Evolutionary conservation across 92 coral and sea anemone species (phyloP), one percentile per base, ranked within the genome.

Genomic region (Actinernus sp.): DNA sequence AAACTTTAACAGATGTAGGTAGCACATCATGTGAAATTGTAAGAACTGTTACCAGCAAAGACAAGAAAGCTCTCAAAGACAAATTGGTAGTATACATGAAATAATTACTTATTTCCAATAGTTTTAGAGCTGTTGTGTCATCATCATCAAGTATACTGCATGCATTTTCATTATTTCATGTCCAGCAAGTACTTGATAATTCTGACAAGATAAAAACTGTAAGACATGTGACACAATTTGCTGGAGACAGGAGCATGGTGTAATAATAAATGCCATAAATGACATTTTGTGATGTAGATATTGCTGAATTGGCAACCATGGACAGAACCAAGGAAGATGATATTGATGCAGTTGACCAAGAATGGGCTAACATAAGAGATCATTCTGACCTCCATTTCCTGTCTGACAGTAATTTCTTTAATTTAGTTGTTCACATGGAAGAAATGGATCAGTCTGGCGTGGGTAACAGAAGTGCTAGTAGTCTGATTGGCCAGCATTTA

Each of bases 111-210:
- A 18, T 37, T 14, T 28, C 26, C 30, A 37, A 26, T 52, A 26
- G 33, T 9, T 37, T 26, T 26, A 37, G 59, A 52, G 36, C 59
- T 52, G 59, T 52, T 24, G 59, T 52, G 17, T 62, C 60, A n/a
- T n/a, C n/a, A n/a, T n/a, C n/a, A n/a, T 55, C 82, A 31, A 74
- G 73, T 63, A 26, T 62, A 26, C 45, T 74, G 41, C 37, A 62
- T 47, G 73, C 62, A 33, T 74, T 74, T 55, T 60, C 65, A 3
- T 60, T 24, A 30, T 63, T 74, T 55, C 73, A 62, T 32, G 45
- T 74, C 37, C 54, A 74, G 45, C 82, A 74, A 63, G 73, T 63
- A 28, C 27, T 74, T 40, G 34, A 63, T 53, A 74, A 74, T 24
- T 74, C 73, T 63, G 9, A 39, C 37, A 34, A 47, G 49, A 57